A percentile compares a stretch with the other conserved stretches of the same genome.
Evolutionary conservation across 2,797 vertebrate species (phyloP).

Genomic region (Pygocentrus nattereri): DNA sequence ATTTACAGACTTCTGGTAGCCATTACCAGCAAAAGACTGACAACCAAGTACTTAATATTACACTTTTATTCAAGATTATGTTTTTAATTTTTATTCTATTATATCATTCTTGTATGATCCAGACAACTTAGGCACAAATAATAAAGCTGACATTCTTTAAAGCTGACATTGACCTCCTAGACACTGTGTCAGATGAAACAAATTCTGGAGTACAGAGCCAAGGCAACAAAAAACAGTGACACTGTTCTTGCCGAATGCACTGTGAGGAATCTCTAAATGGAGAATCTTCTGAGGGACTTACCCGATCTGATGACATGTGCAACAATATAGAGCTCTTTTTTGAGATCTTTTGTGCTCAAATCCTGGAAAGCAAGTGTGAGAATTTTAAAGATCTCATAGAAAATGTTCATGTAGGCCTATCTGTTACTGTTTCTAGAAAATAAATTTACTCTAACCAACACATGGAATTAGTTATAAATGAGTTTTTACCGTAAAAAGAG

Average conservation of each 20-base stretch:
- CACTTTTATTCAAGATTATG: too few relatives aligned
- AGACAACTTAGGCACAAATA: too few relatives aligned
- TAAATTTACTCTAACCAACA: background rate
- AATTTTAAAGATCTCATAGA: background rate
- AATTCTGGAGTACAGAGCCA: background rate
- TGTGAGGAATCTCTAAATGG: background rate
- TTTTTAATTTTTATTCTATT: too few relatives aligned
- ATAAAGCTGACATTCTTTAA: too few relatives aligned
- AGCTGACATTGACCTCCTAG: too few relatives aligned
- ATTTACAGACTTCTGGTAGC: too few relatives aligned
- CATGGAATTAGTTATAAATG: too few relatives aligned
- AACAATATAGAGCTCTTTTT: slow-evolving; percentile 94
- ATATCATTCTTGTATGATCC: too few relatives aligned
- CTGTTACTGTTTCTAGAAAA: background rate
- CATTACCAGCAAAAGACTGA: too few relatives aligned
- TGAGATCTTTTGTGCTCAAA: slow-evolving; percentile 97
- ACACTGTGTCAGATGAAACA: too few relatives aligned
- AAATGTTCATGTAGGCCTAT: background rate
- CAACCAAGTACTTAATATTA: too few relatives aligned
- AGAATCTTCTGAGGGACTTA: slow-evolving; percentile 60
- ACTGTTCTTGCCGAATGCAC: background rate
- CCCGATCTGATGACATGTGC: slow-evolving; percentile 95
- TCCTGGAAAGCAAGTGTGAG: slow-evolving; percentile 79
- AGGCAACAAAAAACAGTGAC: background rate
- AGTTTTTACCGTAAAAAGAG: slow-evolving; percentile 93